A percentile compares a stretch with the other conserved stretches of the same genome.
Evolutionary conservation across 1,140 invertebrate genomes (phyloP).

Genomic region (Eueides isabella): DNA sequence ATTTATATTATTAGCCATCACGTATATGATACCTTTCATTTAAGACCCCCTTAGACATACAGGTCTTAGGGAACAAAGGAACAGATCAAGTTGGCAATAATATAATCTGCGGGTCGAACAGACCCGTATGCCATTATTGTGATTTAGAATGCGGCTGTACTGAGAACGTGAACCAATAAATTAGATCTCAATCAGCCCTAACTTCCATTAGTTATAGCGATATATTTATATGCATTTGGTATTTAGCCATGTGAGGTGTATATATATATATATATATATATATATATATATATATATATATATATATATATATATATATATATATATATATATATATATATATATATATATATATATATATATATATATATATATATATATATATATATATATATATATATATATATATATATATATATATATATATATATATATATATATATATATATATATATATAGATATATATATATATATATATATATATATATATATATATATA

Average conservation of each 20-base stretch:
- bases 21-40: too few relatives aligned
- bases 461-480: too few relatives aligned
- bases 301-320: background rate
- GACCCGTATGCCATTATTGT: slow-evolving; percentile 69
- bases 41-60: background rate
- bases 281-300: background rate
- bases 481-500: too few relatives aligned
- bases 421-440: too few relatives aligned
- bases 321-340: too few relatives aligned
- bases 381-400: too few relatives aligned
- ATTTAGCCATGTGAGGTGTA: slow-evolving; percentile 20
- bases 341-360: too few relatives aligned
- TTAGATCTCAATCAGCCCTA: slow-evolving; percentile 75
- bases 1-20: too few relatives aligned
- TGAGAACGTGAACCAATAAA: slow-evolving; percentile 71
- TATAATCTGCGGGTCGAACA: slow-evolving; percentile 42
- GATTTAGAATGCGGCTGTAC: slow-evolving; percentile 71
- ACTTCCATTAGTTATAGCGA: slow-evolving; percentile 66
- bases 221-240: slow-evolving; percentile 41
- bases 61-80: slow-evolving; percentile 33
- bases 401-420: too few relatives aligned
- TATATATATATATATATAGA: too few relatives aligned
- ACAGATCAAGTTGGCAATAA: slow-evolving; percentile 31
- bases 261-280: too few relatives aligned
- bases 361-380: too few relatives aligned